These are phyloP conservation scores for Drosophila nannoptera DNA, from an alignment of 1,140 invertebrate genomes.

Conservation along the genomic window DNA sequence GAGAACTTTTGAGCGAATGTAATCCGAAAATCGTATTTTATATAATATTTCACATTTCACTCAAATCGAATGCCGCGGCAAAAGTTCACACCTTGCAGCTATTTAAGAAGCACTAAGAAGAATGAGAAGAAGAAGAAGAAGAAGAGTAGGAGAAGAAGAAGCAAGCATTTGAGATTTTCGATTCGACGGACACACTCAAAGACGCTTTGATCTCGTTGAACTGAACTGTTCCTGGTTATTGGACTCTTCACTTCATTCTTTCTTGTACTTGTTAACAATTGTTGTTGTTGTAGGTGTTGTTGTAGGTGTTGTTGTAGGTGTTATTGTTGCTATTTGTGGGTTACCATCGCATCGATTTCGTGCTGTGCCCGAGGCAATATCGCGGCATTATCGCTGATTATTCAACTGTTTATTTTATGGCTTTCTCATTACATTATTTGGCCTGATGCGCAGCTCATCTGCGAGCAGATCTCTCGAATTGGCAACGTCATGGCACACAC, in stretches of 20 bases:
- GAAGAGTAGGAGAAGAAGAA: not conserved
- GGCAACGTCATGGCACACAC: conserved; percentile 61
- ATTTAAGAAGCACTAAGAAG: conserved; percentile 13
- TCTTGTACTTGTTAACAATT: conserved; percentile 33
- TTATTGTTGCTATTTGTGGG: conserved; percentile 10
- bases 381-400: conserved; percentile 70
- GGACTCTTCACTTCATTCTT: not conserved
- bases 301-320: conserved; percentile 18
- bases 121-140: not conserved
- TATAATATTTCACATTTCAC: conserved; percentile 5
- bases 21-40: not conserved
- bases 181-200: conserved; percentile 30
- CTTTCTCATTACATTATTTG: conserved; percentile 66
- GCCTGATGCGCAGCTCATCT: conserved; percentile 30
- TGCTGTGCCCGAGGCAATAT: conserved; percentile 56
- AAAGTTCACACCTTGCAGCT: conserved; percentile 60
- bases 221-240: conserved; percentile 27
- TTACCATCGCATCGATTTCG: conserved; percentile 67
- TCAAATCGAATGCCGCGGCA: conserved; percentile 54
- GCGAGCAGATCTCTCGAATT: conserved; percentile 43
- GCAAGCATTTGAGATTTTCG: not conserved
- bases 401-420: conserved; percentile 76
- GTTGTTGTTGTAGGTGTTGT: too few species aligned
- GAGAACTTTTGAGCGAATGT: not conserved
- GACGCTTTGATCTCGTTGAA: conserved; percentile 60